Evolutionary conservation across 2,113 vertebrate genomes (phyloP).

Genomic region (Tringa solitaria): DNA sequence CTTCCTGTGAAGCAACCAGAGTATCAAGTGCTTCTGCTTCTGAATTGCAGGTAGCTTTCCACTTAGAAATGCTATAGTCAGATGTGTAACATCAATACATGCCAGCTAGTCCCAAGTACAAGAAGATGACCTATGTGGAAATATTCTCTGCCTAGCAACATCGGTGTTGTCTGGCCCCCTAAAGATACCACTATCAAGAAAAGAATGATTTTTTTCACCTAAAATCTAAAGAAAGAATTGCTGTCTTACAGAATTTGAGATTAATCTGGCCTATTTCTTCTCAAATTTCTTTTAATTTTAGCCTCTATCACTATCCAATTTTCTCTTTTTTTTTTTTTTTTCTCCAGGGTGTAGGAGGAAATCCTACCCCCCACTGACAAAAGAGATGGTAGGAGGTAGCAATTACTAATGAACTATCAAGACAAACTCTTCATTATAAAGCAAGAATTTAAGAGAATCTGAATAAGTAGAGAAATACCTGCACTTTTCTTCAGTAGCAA

Average conservation of each 20-base stretch:
- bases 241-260: not conserved
- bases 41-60: not conserved
- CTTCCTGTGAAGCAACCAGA: not conserved
- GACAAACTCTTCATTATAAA: constrained; percentile 11
- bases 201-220: not conserved
- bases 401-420: constrained; percentile 35
- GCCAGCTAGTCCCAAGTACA: not conserved
- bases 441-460: not conserved
- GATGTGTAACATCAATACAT: not conserved
- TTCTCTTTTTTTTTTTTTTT: not conserved
- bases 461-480: not conserved
- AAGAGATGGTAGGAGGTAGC: not conserved
- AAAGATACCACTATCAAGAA: not conserved
- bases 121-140: not conserved
- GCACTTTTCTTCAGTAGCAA: not conserved
- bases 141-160: not conserved
- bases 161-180: fast-evolving
- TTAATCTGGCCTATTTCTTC: not conserved
- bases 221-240: not conserved
- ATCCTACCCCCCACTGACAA: not conserved
- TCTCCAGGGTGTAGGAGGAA: not conserved
- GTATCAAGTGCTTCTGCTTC: not conserved
- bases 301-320: not conserved
- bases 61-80: not conserved
- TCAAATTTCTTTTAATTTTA: constrained; percentile 16